Evolutionary conservation across 2,797 vertebrate species (phyloP), one percentile per base, ranked within the genome.

Genomic region (Benthosema pterotum): DNA sequence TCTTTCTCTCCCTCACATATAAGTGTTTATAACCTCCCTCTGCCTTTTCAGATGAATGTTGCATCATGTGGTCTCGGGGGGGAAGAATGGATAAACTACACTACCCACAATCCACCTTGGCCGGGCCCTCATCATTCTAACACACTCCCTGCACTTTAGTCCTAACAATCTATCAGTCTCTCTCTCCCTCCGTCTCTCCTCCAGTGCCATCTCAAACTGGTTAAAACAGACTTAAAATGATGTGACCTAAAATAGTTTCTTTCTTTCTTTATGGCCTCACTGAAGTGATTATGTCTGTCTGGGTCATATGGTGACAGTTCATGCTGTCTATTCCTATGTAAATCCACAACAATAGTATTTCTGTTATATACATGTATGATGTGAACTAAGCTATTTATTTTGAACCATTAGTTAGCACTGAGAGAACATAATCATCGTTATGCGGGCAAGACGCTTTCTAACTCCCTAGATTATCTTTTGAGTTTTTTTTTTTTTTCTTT

Each of bases 81-180:
- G 47, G 8, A 28, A 14, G 42, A 52, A 45, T 47, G 22, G 45
- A 28, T 42, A 9, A 49, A 69, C 62, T 50, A 50, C 38, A 56
- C 2, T 54, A 61, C 60, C 63, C 66, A 73, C 52, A 72, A 67
- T 75, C 18, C 77, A 57, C n/a, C 57, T 42, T 53, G 46, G 32
- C 55, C 52, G 42, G 8, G 19, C 12, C 43, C 53, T 57, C 55
- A 19, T 49, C 22, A 22, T 54, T 11, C 54, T 17, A 59, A 17
- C 32, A 74, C 52, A 59, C 9, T 69, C 42, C 3, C 65, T 79
- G 77, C 84, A 82, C 82, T 76, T 88, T 73, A 83, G 63, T 57
- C 57, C 63, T 38, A 14, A 49, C 51, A 28, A 38, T 38, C 2
- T 50, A 25, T 25, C 22, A 25, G 5, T 22, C 52, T 46, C 42